phyloP scores from a whole-genome alignment of 2,888 invertebrate genomes.

The Erannis defoliaria region DNA sequence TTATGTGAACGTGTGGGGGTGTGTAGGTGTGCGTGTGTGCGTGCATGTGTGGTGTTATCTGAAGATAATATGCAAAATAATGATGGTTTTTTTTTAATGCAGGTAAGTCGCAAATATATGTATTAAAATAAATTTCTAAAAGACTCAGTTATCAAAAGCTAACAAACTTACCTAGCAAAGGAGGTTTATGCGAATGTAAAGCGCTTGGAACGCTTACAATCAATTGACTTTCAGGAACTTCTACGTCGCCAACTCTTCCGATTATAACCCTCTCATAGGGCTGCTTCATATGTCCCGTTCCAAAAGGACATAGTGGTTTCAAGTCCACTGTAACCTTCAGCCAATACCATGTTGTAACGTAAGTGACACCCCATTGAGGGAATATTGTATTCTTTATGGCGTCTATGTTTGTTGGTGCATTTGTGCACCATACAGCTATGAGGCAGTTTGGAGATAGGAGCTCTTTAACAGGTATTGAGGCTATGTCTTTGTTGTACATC shows the following conservation, averaged over 20 bases:
- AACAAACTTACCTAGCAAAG: conserved; percentile 88
- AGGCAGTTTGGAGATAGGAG: conserved; percentile 88
- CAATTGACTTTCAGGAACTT: conserved; percentile 83
- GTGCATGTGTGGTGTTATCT: no score
- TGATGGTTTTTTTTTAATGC: no score
- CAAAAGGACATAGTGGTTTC: conserved; percentile 89
- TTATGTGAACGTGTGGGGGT: no score
- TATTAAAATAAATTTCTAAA: no score
- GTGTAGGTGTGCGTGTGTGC: no score
- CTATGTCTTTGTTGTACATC: conserved; percentile 92
- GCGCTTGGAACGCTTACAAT: conserved; percentile 95
- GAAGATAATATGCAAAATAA: no score
- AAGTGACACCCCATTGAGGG: conserved; percentile 91
- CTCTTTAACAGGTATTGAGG: conserved; percentile 89
- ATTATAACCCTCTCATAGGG: conserved; percentile 93
- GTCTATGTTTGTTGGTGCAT: conserved; percentile 90
- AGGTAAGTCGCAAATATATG: no score
- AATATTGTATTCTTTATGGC: conserved; percentile 91
- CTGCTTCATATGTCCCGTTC: conserved; percentile 90
- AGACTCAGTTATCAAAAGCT: no score
- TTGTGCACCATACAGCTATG: conserved; percentile 97
- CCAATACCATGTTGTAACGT: conserved; percentile 94
- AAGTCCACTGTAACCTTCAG: conserved; percentile 92
- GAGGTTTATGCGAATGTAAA: conserved; percentile 98
- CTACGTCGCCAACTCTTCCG: conserved; percentile 68